Conservation (phyloP, 2,113 vertebrate species). For the Zosterops japonicus region DNA sequence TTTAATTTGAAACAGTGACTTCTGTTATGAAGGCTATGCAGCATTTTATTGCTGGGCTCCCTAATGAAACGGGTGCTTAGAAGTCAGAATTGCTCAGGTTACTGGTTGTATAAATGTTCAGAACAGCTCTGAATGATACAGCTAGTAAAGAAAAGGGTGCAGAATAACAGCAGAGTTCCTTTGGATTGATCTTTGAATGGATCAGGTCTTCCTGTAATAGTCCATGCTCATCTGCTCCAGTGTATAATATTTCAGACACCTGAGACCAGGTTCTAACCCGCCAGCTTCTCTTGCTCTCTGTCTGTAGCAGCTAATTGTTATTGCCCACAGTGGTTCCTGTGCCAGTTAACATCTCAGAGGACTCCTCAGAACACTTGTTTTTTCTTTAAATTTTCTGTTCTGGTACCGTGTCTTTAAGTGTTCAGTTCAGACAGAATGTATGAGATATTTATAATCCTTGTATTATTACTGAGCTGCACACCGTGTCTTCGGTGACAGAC, state of each 20-base stretch:
- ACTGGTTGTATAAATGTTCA: not conserved
- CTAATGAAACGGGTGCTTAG: constrained; percentile 47
- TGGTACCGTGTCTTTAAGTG: not conserved
- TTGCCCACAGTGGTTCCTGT: not conserved
- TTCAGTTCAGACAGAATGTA: not conserved
- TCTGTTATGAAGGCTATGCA: not conserved
- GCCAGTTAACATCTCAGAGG: not conserved
- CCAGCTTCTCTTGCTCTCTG: constrained; percentile 16
- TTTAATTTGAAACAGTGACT: constrained; percentile 15
- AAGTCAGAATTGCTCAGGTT: constrained; percentile 41
- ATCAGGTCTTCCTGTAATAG: constrained; percentile 37
- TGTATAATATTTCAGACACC: constrained; percentile 34
- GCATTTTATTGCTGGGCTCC: not conserved
- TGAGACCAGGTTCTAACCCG: not conserved
- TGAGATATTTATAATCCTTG: constrained; percentile 9
- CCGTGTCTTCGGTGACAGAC: constrained; percentile 35
- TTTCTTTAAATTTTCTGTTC: constrained; percentile 21
- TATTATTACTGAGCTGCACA: constrained; percentile 36
- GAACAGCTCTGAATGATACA: not conserved
- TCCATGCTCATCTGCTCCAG: not conserved
- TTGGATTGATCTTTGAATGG: constrained; percentile 1
- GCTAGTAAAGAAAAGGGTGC: constrained; percentile 20
- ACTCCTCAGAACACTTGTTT: constrained; percentile 7
- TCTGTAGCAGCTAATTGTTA: constrained; percentile 38
- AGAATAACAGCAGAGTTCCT: constrained; percentile 41